phyloP scores from a whole-genome alignment of 2,113 vertebrate genomes.

The Dicrurus megarhynchus region DNA sequence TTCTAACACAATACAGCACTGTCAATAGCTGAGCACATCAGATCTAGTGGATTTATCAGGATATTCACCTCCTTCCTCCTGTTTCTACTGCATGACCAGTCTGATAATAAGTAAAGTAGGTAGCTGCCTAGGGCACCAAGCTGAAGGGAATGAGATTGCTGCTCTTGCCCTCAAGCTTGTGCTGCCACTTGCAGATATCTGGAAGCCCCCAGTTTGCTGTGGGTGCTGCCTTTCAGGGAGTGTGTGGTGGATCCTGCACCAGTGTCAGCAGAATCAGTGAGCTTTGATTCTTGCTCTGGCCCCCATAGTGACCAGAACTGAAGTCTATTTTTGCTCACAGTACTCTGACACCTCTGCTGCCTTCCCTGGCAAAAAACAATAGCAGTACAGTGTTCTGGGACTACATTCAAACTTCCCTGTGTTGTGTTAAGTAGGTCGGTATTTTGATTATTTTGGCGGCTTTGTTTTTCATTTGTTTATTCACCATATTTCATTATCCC shows the following conservation, averaged over 20 bases:
- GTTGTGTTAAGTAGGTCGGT: not conserved
- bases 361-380: not conserved
- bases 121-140: not conserved
- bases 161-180: not conserved
- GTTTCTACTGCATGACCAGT: not conserved
- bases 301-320: not conserved
- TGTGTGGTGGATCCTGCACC: fast-evolving
- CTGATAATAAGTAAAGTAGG: not conserved
- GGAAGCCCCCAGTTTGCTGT: not conserved
- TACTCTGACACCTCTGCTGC: not conserved
- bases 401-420: not conserved
- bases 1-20: not conserved
- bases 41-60: not conserved
- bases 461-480: not conserved
- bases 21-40: not conserved
- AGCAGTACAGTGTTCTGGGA: not conserved
- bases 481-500: not conserved
- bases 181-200: not conserved
- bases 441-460: not conserved
- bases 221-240: not conserved
- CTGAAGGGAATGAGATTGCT: not conserved
- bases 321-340: not conserved
- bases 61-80: not conserved
- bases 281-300: not conserved
- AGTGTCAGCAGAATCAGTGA: not conserved